These are phyloP conservation scores for Psix sp. DNA, from an alignment of 1,140 invertebrate species.

Conservation along the genomic window DNA sequence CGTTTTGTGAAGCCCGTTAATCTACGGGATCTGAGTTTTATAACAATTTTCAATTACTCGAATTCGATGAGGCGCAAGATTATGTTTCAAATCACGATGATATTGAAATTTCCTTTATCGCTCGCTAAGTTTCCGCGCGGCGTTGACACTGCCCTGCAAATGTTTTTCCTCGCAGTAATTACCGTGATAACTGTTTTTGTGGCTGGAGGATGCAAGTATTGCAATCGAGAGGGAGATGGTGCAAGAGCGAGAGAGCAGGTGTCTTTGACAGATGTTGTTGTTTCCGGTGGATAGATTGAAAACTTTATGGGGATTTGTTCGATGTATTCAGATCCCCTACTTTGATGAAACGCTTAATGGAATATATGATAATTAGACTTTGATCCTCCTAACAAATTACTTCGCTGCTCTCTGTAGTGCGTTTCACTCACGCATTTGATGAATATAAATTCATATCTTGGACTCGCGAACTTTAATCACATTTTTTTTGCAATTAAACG, in stretches of 20 bases:
- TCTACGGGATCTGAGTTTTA: conserved; percentile 20
- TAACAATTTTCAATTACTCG: conserved; percentile 30
- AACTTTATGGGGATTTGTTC: conserved; percentile 57
- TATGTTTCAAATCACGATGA: conserved; percentile 31
- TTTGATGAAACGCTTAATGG: conserved; percentile 55
- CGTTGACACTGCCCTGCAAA: conserved; percentile 27
- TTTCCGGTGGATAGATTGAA: conserved; percentile 68
- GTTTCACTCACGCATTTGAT: conserved; percentile 29
- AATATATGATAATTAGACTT: conserved; percentile 61
- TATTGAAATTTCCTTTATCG: conserved; percentile 41
- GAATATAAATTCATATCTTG: conserved; percentile 26
- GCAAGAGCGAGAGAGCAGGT: conserved; percentile 63
- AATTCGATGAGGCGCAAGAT: conserved; percentile 22
- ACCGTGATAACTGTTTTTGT: conserved; percentile 36
- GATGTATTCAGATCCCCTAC: conserved; percentile 30
- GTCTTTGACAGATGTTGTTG: conserved; percentile 68
- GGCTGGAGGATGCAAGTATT: conserved; percentile 12
- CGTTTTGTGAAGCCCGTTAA: conserved; percentile 7
- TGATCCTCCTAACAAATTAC: conserved; percentile 51
- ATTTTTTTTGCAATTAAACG: too few species aligned
- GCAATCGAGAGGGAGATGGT: conserved; percentile 14
- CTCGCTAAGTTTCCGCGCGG: conserved; percentile 37
- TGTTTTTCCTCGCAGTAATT: conserved; percentile 34
- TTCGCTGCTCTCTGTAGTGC: conserved; percentile 16
- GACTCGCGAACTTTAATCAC: conserved; percentile 1